Evolutionary conservation across 2,113 vertebrate species (phyloP), one percentile per base, ranked within the genome.

Genomic region (Meles meles): DNA sequence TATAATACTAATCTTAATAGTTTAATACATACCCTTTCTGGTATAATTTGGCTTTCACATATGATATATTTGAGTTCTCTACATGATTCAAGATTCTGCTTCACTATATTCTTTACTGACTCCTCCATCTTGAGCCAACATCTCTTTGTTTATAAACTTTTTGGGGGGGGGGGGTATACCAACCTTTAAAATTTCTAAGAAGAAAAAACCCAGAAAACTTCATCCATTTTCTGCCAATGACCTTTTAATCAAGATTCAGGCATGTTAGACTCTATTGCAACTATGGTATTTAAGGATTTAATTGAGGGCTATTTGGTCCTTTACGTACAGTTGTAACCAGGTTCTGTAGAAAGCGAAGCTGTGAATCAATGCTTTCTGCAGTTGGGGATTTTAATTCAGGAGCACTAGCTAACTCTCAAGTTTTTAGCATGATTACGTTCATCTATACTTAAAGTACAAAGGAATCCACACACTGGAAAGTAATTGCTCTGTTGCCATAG

Each of bases 401-500:
- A 79, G 49, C 82, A 89, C 72, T 63, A 90, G 14, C 57, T 94
- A 97, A 97, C 94, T 90, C 39, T 12, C 65, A 95, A 93, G 90
- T 97, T 98, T 98, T 97, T 97, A 90, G 95, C 85, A 67, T 93
- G 96, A 96, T 96, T 97, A 76, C 67, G 65, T 97, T 98, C 96
- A 98, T 97, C 97, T 96, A 92, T 95, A 96, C 95, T 98, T 96
- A 96, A 98, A 97, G 93, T 95, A 98, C 85, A 98, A 98, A 98
- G 74, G 82, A 98, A 97, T 94, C 96, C 97, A 97, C 97, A 95
- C 83, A 69, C 94, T 93, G 87, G 63, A 97, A 97, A 97, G 94
- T 97, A 98, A 98, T 98, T 97, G 96, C 95, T 97, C 96, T 96
- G 92, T 96, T 98, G 94, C 96, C 97, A 97, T 87, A 98, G 97